A percentile compares a stretch with the other conserved stretches of the same genome.
phyloP scores from a whole-genome alignment of 2,888 invertebrate genomes.

The Salticus scenicus region DNA sequence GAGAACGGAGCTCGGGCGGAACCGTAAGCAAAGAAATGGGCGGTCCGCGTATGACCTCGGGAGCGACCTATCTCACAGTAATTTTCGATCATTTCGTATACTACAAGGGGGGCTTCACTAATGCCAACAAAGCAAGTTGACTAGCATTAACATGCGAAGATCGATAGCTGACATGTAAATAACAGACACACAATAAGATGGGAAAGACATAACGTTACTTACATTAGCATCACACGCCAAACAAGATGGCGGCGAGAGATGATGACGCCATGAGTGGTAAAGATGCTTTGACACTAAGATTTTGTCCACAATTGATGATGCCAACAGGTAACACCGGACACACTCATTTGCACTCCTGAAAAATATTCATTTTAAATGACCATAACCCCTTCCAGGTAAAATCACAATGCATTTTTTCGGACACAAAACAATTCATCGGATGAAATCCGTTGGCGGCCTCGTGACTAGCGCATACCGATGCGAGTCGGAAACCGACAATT shows the following conservation, averaged over 20 bases:
- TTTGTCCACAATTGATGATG: background rate
- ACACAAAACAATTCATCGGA: slow-evolving; percentile 52
- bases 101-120: background rate
- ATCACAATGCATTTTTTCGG: slow-evolving; percentile 53
- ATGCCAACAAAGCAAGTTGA: slow-evolving; percentile 15
- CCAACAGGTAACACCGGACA: slow-evolving; percentile 29
- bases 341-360: background rate
- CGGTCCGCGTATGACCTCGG: slow-evolving; percentile 46
- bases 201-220: slow-evolving; percentile 56
- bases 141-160: slow-evolving; percentile 21
- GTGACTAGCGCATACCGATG: slow-evolving; percentile 38
- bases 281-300: background rate
- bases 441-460: slow-evolving; percentile 46
- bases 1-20: slow-evolving; percentile 62
- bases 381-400: slow-evolving; percentile 1
- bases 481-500: slow-evolving; percentile 38
- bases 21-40: slow-evolving; percentile 58
- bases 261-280: slow-evolving; percentile 32
- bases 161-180: slow-evolving; percentile 40
- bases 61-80: slow-evolving; percentile 43
- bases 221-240: slow-evolving; percentile 48
- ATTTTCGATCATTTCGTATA: slow-evolving; percentile 32
- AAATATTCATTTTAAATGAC: slow-evolving; percentile 14
- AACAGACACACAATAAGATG: slow-evolving; percentile 20
- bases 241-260: slow-evolving; percentile 36